Evolutionary conservation across 2,797 vertebrate genomes (phyloP).

Genomic region (Orestias chungarensis): DNA sequence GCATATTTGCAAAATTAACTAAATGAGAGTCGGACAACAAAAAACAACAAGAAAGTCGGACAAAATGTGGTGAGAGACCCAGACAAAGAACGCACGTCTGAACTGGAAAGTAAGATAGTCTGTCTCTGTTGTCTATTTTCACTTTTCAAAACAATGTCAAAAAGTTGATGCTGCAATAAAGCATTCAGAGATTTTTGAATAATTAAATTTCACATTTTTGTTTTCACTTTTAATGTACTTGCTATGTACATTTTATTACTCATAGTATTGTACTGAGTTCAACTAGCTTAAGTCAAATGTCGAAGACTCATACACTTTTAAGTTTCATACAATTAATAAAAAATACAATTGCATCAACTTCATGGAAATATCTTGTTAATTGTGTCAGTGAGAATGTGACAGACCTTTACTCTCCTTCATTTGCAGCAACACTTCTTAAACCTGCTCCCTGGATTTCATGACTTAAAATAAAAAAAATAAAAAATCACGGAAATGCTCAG

Average conservation of each 20-base stretch:
- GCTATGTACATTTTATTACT: conserved; percentile 9
- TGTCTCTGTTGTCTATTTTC: conserved; percentile 9
- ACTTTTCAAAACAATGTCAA: conserved; percentile 9
- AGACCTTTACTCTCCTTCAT: conserved; percentile 55
- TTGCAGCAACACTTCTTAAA: conserved; percentile 59
- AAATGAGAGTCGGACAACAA: conserved; percentile 37
- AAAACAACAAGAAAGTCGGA: conserved; percentile 40
- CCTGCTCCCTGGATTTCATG: conserved; percentile 54
- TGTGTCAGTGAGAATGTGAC: conserved; percentile 49
- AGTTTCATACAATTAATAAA: conserved; percentile 1
- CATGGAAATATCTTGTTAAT: conserved; percentile 52
- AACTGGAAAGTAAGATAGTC: conserved; percentile 33
- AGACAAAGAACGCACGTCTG: conserved; percentile 50
- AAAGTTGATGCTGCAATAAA: conserved; percentile 26
- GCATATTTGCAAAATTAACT: conserved; percentile 30
- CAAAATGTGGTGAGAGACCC: conserved; percentile 43
- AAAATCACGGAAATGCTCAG: conserved; percentile 40
- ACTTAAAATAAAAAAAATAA: conserved; percentile 54
- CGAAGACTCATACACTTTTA: conserved; percentile 22
- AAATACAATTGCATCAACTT: conserved; percentile 26
- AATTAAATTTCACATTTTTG: conserved; percentile 13
- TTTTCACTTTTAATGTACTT: neutral
- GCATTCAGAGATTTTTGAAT: conserved; percentile 14
- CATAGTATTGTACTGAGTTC: conserved; percentile 13
- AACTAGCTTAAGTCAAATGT: conserved; percentile 52